Percentiles rank a stretch among this genome's conserved stretches.
These are phyloP conservation scores for Plutomurus gul DNA, from an alignment of 1,140 invertebrate species.

Conservation along the genomic window DNA sequence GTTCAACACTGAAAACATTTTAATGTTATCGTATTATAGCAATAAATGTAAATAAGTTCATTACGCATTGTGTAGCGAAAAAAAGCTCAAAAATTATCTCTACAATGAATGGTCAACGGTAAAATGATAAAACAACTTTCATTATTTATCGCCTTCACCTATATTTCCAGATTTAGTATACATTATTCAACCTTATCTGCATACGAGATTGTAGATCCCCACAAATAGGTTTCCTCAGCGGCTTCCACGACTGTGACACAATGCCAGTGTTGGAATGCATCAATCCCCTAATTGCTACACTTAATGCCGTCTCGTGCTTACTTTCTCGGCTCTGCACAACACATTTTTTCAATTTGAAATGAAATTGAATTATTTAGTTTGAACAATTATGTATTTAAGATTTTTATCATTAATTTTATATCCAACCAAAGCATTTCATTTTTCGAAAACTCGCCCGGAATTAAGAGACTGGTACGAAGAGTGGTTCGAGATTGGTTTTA, in stretches of 20 bases:
- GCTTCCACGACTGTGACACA: not conserved
- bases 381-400: no score
- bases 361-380: no score
- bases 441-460: not conserved
- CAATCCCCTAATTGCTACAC: conserved; percentile 39
- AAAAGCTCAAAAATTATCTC: no score
- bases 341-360: no score
- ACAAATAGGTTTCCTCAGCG: conserved; percentile 35
- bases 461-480: not conserved
- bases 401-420: no score
- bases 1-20: not conserved
- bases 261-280: conserved; percentile 41
- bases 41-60: not conserved
- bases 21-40: not conserved
- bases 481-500: not conserved
- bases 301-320: conserved; percentile 38
- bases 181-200: not conserved
- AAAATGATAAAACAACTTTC: not conserved
- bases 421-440: no score
- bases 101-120: no score
- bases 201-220: not conserved
- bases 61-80: no score
- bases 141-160: not conserved
- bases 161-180: not conserved
- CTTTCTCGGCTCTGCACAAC: conserved; percentile 38